Base-by-base conservation (phyloP, 2,888 invertebrate genomes). In the Drosophila neotestacea region DNA sequence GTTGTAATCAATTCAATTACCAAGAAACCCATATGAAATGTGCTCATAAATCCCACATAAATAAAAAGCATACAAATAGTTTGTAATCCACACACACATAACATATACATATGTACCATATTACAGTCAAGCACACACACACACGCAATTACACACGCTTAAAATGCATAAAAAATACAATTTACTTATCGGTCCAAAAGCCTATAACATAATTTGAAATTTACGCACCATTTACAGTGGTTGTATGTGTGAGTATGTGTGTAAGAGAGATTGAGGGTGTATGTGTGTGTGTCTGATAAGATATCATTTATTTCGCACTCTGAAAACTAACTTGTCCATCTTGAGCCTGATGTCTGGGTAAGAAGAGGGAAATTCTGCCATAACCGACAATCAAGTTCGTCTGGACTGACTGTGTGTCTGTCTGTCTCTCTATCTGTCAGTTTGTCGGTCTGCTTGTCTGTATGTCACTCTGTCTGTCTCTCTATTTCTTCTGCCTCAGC, bases 171-270 rank as follows among this genome's bases (percentile, higher is more conserved):
- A 73, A 70, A 65, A 78, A 75, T 69, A 68, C 67, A 81, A 76
- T 81, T 81, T 81, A 70, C 73, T 72, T 80, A 78, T 78, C 80
- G 64, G 78, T 76, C 76, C 73, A 81, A 81, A 84, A 75, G 81
- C 79, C 77, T 80, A 70, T 59, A 80, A 73, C 65, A 84, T 84
- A 77, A 82, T 84, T 84, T 84, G 77, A 80, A 79, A 84, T 84
- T 81, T 79, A 82, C 77, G 80, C 82, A 82, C 75, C 79, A 84
- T 81, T 84, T 81, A 68, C 58, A 66, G 27, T 27, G 62, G 52
- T 41, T 46, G 47, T 28, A 0, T 36, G 38, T 16, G 32, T 52
- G 36, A 41, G 10, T 36, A 28, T 48, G 39, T 41, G n/a, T 51
- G 42, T 32, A 22, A 22, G 22, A 3, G 2, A 22, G 22, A 22